Evolutionary conservation across 2,888 invertebrate species (phyloP), one percentile per base, ranked within the genome.

Genomic region (Epistrophella euchroma): DNA sequence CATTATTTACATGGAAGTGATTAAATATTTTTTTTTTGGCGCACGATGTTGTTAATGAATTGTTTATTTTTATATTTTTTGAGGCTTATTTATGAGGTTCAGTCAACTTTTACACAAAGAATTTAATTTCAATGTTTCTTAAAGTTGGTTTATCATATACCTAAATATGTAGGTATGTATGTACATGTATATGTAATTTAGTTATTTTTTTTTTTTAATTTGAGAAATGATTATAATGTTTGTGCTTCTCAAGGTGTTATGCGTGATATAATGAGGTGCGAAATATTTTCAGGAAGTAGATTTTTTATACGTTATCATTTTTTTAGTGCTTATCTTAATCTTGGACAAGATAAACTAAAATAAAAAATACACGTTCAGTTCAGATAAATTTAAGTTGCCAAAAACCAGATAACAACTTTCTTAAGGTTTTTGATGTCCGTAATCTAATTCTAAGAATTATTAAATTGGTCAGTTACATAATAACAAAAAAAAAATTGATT

Each of bases 11-110:
- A 75, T 60, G 70, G 40, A 84, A 75, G 71, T 72, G 71, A 84
- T 84, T 84, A 84, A 79, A 75, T 84, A 75, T 80, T 80, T 80
- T 84, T 80, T 84, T 56, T 76, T 60, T 80, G 37, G 52, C 60
- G 62, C 45, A 52, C 58, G 70, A 74, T 70, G 70, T 74, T 70
- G 70, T 74, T 74, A 79, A 76, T 68, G 66, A 85, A 80, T 85
- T 85, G 80, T 76, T 71, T 68, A 72, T 76, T 66, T 80, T 72
- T 80, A 40, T 75, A 80, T 55, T 75, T 80, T 64, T 40, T 5
- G n/a, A 47, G 28, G 43, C 45, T 71, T 66, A 58, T 75, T 56
- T 40, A 79, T 71, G 35, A 17, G 68, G 80, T 80, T 85, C 84
- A 85, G 58, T 85, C 72, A 80, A 72, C 84, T 80, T 66, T 68